These are phyloP conservation scores for Pterostichus madidus DNA, from an alignment of 2,888 invertebrate genomes.

Conservation along the genomic window DNA sequence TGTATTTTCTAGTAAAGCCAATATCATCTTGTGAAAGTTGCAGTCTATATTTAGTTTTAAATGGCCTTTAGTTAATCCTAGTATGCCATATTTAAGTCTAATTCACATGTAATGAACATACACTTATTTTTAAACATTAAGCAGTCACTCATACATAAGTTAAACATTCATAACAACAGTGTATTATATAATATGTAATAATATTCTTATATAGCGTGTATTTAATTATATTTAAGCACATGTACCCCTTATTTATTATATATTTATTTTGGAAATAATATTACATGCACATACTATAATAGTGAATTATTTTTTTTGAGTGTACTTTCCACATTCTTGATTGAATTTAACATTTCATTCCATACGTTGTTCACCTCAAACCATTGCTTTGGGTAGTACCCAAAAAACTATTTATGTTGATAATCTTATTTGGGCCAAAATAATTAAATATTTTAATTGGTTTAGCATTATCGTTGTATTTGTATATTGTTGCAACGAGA, in stretches of 20 bases:
- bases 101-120: not conserved
- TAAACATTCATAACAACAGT: not conserved
- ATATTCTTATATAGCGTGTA: slow-evolving; percentile 17
- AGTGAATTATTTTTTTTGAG: slow-evolving; percentile 5
- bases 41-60: not conserved
- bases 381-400: no score
- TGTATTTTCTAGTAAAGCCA: not conserved
- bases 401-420: no score
- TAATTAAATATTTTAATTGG: no score
- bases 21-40: not conserved
- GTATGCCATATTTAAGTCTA: not conserved
- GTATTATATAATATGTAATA: slow-evolving; percentile 21
- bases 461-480: no score
- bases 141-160: not conserved
- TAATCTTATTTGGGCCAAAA: not conserved
- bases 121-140: not conserved
- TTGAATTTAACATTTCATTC: not conserved
- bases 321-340: not conserved
- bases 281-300: not conserved
- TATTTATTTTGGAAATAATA: not conserved
- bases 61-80: not conserved
- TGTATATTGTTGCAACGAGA: no score
- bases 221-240: slow-evolving; percentile 1
- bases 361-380: no score
- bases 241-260: not conserved